These are phyloP conservation scores for Aegithalos caudatus DNA, from an alignment of 2,113 vertebrate genomes.

Conservation along the genomic window DNA sequence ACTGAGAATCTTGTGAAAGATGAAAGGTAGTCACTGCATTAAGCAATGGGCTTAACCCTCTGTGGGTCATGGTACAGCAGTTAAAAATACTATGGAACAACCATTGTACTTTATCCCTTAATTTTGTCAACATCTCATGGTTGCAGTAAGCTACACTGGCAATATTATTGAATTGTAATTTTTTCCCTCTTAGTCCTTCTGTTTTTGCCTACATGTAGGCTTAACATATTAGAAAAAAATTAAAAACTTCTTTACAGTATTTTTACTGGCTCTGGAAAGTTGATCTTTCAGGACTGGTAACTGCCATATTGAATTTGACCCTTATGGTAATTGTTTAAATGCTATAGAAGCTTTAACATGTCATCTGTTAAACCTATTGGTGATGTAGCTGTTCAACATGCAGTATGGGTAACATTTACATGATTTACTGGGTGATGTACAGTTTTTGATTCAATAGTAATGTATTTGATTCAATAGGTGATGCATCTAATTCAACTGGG, in stretches of 20 bases:
- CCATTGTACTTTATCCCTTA: background rate
- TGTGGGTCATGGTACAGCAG: background rate
- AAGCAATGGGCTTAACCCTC: background rate
- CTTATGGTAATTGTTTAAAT: slow-evolving; percentile 75
- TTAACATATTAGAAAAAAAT: background rate
- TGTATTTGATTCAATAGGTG: slow-evolving; percentile 76
- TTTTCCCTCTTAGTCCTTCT: background rate
- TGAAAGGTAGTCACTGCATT: background rate
- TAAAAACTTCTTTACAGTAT: background rate
- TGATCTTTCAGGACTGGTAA: slow-evolving; percentile 25
- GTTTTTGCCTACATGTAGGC: background rate
- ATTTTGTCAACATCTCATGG: background rate
- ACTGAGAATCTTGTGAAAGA: background rate
- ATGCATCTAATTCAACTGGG: slow-evolving; percentile 70
- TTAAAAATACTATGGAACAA: background rate
- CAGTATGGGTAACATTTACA: slow-evolving; percentile 73
- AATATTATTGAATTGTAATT: background rate
- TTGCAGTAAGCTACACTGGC: background rate
- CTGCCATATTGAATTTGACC: slow-evolving; percentile 66
- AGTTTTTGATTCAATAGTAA: slow-evolving; percentile 75
- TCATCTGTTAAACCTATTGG: slow-evolving; percentile 73
- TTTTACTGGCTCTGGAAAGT: slow-evolving; percentile 21
- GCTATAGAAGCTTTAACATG: slow-evolving; percentile 71
- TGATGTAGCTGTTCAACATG: slow-evolving; percentile 64
- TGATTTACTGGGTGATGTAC: slow-evolving; percentile 76